These are phyloP conservation scores for Lipotes vexillifer DNA, from an alignment of 2,113 vertebrate species.

Conservation along the genomic window DNA sequence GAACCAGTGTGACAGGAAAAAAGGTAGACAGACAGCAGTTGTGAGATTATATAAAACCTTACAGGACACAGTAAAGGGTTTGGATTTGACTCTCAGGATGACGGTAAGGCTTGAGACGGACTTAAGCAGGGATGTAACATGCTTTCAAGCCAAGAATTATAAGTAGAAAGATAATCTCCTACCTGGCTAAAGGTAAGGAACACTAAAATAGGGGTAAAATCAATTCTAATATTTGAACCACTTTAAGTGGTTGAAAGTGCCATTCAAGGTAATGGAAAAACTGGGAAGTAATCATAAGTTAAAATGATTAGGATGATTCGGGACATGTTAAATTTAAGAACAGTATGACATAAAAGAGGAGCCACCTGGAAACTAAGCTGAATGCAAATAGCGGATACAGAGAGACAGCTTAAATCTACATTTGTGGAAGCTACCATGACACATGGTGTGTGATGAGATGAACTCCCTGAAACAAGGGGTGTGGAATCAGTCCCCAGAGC, in stretches of 20 bases:
- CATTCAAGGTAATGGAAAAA: background rate
- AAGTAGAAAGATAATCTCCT: background rate
- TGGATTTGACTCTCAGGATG: background rate
- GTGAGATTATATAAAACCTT: background rate
- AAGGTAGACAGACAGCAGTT: background rate
- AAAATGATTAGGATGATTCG: background rate
- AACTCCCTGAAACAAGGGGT: background rate
- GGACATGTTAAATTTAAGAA: background rate
- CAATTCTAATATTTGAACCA: background rate
- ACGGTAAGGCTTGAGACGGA: background rate
- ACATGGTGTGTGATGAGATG: background rate
- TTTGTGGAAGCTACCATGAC: background rate
- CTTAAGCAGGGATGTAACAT: background rate
- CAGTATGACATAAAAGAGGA: background rate
- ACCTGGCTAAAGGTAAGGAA: background rate
- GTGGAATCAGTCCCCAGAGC: background rate
- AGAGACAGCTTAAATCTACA: background rate
- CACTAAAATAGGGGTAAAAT: background rate
- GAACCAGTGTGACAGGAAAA: background rate
- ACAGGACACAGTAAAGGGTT: background rate
- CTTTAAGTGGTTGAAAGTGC: background rate
- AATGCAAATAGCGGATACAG: background rate
- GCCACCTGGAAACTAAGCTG: background rate
- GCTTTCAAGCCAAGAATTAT: background rate
- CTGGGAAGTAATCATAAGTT: background rate